phyloP scores from a whole-genome alignment of 2,113 vertebrate genomes.

The Litocranius walleri region DNA sequence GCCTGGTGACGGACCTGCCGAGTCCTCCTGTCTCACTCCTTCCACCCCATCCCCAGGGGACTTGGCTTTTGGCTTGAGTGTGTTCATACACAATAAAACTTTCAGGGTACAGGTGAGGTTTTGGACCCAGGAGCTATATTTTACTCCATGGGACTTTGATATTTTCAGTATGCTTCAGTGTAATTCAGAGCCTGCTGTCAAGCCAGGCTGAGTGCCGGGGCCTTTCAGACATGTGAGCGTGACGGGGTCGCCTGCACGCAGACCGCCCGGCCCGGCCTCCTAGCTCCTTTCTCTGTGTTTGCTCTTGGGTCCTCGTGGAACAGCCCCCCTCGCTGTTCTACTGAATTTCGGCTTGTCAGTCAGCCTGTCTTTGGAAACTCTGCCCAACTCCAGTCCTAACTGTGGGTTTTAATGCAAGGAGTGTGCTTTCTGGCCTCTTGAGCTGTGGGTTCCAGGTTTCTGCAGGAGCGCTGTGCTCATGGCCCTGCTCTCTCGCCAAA shows the following conservation, averaged over 20 bases:
- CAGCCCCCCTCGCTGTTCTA: background rate
- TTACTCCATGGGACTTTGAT: background rate
- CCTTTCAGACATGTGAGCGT: background rate
- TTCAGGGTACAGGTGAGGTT: background rate
- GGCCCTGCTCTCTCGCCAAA: background rate
- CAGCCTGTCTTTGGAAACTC: background rate
- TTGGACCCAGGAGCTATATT: background rate
- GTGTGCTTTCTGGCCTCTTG: background rate
- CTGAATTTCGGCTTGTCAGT: background rate
- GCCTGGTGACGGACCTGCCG: background rate
- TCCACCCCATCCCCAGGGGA: background rate
- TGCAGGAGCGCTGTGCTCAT: background rate
- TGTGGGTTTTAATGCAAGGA: background rate
- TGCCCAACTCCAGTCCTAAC: background rate
- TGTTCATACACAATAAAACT: constrained; percentile 4
- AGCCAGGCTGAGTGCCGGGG: background rate
- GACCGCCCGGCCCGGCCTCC: background rate
- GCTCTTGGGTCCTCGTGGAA: background rate
- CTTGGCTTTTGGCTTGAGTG: background rate
- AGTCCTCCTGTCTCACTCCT: background rate
- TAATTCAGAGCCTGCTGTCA: background rate
- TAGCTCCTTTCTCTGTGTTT: background rate
- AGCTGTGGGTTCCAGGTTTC: background rate
- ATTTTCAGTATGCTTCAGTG: constrained; percentile 1
- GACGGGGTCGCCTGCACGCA: background rate